These are phyloP conservation scores for Anthopleura xanthogrammica DNA, from an alignment of 92 coral and sea anemone species.

Conservation along the genomic window DNA sequence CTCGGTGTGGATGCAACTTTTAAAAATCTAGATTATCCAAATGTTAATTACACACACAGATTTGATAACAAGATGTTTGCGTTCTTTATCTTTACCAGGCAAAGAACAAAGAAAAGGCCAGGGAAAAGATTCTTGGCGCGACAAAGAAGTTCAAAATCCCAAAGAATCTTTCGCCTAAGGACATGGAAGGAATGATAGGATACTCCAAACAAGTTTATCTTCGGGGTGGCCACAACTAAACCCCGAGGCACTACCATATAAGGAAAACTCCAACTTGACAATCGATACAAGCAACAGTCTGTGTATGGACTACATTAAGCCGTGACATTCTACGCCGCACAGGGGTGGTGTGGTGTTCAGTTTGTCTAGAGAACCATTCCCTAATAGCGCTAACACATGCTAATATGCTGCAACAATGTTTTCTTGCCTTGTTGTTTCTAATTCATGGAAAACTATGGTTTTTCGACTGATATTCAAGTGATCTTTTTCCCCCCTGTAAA, in stretches of 20 bases:
- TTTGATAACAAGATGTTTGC: neutral
- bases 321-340: neutral
- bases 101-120: neutral
- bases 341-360: neutral
- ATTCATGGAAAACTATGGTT: no score
- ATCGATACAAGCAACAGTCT: neutral
- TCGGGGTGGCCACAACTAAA: slow-evolving; percentile 38
- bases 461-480: no score
- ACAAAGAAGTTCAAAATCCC: slow-evolving; percentile 32
- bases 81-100: neutral
- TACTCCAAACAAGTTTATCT: slow-evolving; percentile 34
- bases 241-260: slow-evolving; percentile 2
- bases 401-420: no score
- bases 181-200: slow-evolving; percentile 37
- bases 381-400: no score
- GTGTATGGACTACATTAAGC: neutral
- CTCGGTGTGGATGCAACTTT: no score
- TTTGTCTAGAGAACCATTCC: neutral
- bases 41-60: neutral
- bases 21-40: no score
- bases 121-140: neutral
- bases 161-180: slow-evolving; percentile 21
- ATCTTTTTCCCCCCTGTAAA: no score
- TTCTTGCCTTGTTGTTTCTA: no score
- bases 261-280: slow-evolving; percentile 11